These are phyloP conservation scores for Saguinus imperator DNA, from an alignment of 2,113 vertebrate species.

Conservation along the genomic window DNA sequence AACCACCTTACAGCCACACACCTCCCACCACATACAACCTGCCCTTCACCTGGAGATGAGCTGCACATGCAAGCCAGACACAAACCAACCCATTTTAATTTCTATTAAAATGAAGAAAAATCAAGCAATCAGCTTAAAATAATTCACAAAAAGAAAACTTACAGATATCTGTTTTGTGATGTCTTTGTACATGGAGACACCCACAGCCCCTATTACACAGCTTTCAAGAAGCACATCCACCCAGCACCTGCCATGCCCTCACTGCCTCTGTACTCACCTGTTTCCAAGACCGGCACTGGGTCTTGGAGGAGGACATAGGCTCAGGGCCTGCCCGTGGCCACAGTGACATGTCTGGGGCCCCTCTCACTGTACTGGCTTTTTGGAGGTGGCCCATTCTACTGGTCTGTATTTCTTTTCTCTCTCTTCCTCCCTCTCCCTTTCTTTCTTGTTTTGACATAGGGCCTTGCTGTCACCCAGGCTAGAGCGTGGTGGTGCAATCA, in stretches of 20 bases:
- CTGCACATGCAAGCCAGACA: neutral
- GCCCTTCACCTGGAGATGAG: neutral
- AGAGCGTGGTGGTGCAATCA: too few species aligned
- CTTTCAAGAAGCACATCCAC: neutral
- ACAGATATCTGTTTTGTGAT: rapidly evolving
- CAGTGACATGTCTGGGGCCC: neutral
- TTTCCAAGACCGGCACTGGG: neutral
- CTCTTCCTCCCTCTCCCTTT: too few species aligned
- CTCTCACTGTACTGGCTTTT: neutral
- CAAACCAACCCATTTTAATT: neutral
- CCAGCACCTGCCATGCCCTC: neutral
- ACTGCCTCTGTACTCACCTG: neutral
- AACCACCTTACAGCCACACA: too few species aligned
- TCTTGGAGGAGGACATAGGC: neutral
- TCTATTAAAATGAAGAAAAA: neutral
- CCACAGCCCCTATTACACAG: neutral
- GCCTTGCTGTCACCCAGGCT: too few species aligned
- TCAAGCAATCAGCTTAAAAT: neutral
- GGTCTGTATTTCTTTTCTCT: neutral
- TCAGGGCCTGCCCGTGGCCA: neutral
- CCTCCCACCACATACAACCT: rapidly evolving
- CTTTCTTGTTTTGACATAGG: too few species aligned
- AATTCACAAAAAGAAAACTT: rapidly evolving
- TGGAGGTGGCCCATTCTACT: rapidly evolving
- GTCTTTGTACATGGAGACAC: neutral